phyloP scores from a whole-genome alignment of 2,797 vertebrate species.

The Hoplostethus atlanticus region DNA sequence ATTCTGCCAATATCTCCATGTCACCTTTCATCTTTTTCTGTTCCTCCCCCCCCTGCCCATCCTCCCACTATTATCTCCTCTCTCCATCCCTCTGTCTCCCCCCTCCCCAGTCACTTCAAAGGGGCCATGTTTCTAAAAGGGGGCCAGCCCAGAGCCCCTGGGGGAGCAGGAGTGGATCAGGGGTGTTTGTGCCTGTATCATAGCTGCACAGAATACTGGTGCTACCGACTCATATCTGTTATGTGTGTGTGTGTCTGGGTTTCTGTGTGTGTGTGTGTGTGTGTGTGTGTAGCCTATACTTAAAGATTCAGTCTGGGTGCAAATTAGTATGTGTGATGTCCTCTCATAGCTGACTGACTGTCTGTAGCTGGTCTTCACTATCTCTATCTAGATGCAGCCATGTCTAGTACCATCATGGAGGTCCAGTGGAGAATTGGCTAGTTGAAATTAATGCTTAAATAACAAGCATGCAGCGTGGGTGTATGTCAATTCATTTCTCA shows the following conservation, averaged over 20 bases:
- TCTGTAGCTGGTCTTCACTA: not conserved
- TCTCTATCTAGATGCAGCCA: no score
- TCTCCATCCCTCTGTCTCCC: slow-evolving; percentile 9
- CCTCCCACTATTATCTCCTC: slow-evolving; percentile 19
- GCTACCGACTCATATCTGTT: not conserved
- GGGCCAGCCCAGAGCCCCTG: slow-evolving; percentile 29
- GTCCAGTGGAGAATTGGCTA: no score
- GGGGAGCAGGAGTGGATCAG: slow-evolving; percentile 35
- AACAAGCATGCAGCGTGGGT: no score
- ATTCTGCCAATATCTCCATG: not conserved
- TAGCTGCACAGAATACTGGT: slow-evolving; percentile 22
- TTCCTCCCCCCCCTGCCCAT: slow-evolving; percentile 4
- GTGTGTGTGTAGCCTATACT: slow-evolving; percentile 23
- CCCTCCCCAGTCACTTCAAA: slow-evolving; percentile 62
- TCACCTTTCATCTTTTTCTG: not conserved
- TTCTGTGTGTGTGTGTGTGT: slow-evolving; percentile 22
- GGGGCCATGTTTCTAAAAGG: slow-evolving; percentile 63
- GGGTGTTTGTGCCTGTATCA: slow-evolving; percentile 34
- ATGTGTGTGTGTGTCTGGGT: slow-evolving; percentile 23
- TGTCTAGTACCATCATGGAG: no score
- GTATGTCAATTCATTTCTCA: not conserved
- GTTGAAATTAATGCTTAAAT: no score
- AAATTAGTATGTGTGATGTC: slow-evolving; percentile 1
- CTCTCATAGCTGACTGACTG: not conserved
- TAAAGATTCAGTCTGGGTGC: not conserved